Evolutionary conservation across 2,888 invertebrate genomes (phyloP).

Genomic region (Ochlodes sylvanus): DNA sequence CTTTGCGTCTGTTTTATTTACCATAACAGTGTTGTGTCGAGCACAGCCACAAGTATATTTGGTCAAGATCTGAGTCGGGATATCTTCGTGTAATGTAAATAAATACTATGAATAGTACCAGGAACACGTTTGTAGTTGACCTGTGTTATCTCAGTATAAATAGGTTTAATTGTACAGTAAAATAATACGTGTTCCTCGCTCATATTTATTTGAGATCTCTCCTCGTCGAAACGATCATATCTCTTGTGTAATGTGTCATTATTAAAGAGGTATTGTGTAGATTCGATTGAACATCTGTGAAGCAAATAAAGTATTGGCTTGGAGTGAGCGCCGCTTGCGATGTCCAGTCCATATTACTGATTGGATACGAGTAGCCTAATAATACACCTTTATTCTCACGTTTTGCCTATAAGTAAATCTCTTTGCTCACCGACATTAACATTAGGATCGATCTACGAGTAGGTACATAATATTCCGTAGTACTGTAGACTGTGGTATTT

Average conservation of each 20-base stretch:
- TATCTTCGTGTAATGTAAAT: conserved; percentile 55
- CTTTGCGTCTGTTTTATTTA: conserved; percentile 52
- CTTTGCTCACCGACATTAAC: background rate
- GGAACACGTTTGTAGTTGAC: conserved; percentile 36
- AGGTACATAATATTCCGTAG: conserved; percentile 3
- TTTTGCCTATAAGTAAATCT: conserved; percentile 22
- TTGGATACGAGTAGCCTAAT: conserved; percentile 58
- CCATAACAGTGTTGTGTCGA: conserved; percentile 49
- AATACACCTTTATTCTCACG: conserved; percentile 56
- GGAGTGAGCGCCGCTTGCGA: conserved; percentile 44
- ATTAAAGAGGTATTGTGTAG: conserved; percentile 39
- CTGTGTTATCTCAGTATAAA: conserved; percentile 48
- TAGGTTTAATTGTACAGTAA: conserved; percentile 38
- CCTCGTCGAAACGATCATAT: conserved; percentile 6
- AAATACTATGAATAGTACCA: conserved; percentile 48
- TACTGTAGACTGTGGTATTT: background rate
- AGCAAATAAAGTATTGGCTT: conserved; percentile 54
- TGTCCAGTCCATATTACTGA: conserved; percentile 71
- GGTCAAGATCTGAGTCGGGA: conserved; percentile 54
- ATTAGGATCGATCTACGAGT: background rate
- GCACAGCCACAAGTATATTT: conserved; percentile 48
- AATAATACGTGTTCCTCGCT: conserved; percentile 35
- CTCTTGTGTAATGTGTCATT: conserved; percentile 25
- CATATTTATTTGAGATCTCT: conserved; percentile 11
- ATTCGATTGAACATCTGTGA: conserved; percentile 41